These are phyloP conservation scores for Caenorhabditis tropicalis DNA, from an alignment of 1,140 invertebrate genomes.

Conservation along the genomic window DNA sequence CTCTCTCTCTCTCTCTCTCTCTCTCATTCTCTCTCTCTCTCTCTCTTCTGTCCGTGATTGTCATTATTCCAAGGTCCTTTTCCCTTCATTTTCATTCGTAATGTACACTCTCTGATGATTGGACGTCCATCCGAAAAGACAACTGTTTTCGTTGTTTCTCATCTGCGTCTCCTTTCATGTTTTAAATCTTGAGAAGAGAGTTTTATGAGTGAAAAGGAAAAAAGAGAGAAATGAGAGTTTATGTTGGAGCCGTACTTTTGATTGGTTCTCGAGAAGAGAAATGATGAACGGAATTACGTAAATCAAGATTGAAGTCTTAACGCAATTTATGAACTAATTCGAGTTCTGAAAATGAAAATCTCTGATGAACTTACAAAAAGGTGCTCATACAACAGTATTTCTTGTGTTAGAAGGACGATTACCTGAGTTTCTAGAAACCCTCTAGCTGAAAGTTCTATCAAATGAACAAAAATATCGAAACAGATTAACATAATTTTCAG, in stretches of 20 bases:
- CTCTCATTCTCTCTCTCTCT: no score
- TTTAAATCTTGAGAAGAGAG: neutral
- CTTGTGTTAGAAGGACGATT: no score
- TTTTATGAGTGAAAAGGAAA: constrained; percentile 35
- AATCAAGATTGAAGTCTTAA: no score
- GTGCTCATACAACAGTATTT: no score
- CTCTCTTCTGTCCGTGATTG: no score
- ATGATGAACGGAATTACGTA: neutral
- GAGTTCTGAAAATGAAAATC: no score
- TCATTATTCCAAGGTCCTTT: neutral
- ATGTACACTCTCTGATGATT: constrained; percentile 33
- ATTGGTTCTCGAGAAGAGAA: neutral
- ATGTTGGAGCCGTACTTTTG: constrained; percentile 21
- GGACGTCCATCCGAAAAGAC: constrained; percentile 8
- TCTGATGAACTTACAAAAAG: no score
- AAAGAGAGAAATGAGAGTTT: constrained; percentile 10
- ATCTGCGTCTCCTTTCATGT: constrained; percentile 1
- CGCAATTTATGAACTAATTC: no score
- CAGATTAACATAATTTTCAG: neutral
- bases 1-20: no score
- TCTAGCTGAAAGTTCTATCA: no score
- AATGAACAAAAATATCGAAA: no score
- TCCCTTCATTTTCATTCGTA: neutral
- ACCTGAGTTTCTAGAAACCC: no score
- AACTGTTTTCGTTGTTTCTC: neutral